Base-by-base conservation (phyloP, 2,113 vertebrate species). In the Thinocorus orbignyianus region DNA sequence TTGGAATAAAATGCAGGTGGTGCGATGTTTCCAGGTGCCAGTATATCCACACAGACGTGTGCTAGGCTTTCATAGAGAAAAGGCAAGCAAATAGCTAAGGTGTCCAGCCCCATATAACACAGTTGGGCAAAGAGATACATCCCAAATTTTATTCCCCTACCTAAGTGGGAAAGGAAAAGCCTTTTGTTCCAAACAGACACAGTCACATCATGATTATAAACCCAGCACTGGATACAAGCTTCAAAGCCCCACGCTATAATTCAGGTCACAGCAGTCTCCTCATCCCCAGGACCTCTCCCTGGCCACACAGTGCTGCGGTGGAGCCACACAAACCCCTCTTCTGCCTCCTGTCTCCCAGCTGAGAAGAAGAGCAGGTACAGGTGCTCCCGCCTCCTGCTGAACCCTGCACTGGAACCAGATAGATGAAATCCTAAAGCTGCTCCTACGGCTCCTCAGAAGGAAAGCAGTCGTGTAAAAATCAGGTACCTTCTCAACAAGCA, bases 1-100 rank as follows among this genome's bases (percentile, higher is more conserved):
- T 0, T 78, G 35, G 74, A 92, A 78, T 26, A 69, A 57, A 82
- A 54, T 11, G 37, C 15, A 85, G 61, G 13, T 10, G 17, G 22
- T 37, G 61, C 46, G 33, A 42, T 8, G 26, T 44, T 74, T 76
- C 69, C 76, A 64, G 35, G 15, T 42, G 46, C 20, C 68, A 73
- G 3, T 1, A 49, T 6, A 77, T 5, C 64, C 39, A 17, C 3
- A 33, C 5, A 57, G 1, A 1, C 0, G 1, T 20, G 48, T 22
- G 23, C 26, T 9, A 57, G 65, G 60, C 37, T 57, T 9, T 28
- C 31, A 41, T 1, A 13, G 3, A 68, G 26, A 23, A 86, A 69
- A 71, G 3, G 1, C 1, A 46, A 41, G 31, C 48, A 14, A 17
- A 51, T 1, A 41, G 65, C 69, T 68, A 46, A 74, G 24, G 51